Percentiles rank a stretch among this genome's conserved stretches.
Conservation (phyloP, 2,888 invertebrate species). For the Habrosyne pyritoides region DNA sequence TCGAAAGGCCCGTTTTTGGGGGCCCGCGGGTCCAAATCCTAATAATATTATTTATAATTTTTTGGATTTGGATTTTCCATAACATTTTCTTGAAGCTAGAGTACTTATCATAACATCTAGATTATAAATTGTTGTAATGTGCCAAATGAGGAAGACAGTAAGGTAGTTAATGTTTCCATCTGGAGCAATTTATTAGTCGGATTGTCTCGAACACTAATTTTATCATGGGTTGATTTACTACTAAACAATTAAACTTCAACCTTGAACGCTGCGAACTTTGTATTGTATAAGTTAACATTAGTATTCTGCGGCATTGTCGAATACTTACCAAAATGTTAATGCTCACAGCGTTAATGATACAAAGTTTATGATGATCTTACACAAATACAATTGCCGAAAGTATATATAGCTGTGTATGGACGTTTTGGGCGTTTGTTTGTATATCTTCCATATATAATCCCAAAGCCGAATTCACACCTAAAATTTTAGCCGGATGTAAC, state of each 20-base stretch:
- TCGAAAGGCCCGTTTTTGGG: too few relatives aligned
- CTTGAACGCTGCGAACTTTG: conserved; percentile 18
- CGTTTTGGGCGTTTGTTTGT: not conserved
- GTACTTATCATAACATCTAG: too few relatives aligned
- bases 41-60: too few relatives aligned
- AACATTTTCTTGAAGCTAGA: too few relatives aligned
- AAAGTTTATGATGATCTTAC: not conserved
- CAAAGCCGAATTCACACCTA: not conserved
- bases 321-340: conserved; percentile 21
- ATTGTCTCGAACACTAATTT: conserved; percentile 26
- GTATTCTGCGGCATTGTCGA: conserved; percentile 26
- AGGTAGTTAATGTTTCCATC: conserved; percentile 11
- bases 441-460: too few relatives aligned
- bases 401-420: not conserved
- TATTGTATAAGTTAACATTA: conserved; percentile 23
- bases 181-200: conserved; percentile 16
- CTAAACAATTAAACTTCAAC: conserved; percentile 23
- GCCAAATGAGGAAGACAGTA: too few relatives aligned
- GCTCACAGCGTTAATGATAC: not conserved
- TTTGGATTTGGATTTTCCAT: too few relatives aligned
- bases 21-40: too few relatives aligned
- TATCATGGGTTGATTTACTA: conserved; percentile 29
- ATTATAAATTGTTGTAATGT: too few relatives aligned
- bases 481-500: not conserved
- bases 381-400: not conserved